These are phyloP conservation scores for Macrotis lagotis DNA, from an alignment of 2,113 vertebrate species.

Conservation along the genomic window DNA sequence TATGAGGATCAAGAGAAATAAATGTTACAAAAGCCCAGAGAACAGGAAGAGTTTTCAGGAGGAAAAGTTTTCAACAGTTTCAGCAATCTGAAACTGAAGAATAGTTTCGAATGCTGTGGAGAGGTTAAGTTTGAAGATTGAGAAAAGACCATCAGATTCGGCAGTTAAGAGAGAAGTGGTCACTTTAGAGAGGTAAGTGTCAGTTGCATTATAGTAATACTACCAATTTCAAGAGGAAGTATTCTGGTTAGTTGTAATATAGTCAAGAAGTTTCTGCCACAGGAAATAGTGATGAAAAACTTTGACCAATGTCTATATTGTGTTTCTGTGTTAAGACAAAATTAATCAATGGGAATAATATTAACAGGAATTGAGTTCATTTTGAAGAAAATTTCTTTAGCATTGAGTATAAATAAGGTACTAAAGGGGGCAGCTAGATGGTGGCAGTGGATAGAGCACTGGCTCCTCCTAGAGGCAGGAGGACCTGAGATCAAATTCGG, in stretches of 20 bases:
- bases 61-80: neutral
- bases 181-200: neutral
- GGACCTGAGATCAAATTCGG: no score
- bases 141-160: neutral
- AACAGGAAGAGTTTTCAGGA: neutral
- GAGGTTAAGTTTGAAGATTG: neutral
- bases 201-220: neutral
- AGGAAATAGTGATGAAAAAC: slow-evolving; percentile 30
- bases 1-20: neutral
- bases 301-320: slow-evolving; percentile 28
- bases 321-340: slow-evolving; percentile 30
- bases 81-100: neutral
- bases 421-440: no score
- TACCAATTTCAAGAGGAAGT: neutral
- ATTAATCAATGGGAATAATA: neutral
- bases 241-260: slow-evolving; percentile 49
- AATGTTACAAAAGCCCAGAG: neutral
- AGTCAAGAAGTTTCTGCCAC: slow-evolving; percentile 51
- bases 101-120: neutral
- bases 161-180: neutral
- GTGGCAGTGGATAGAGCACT: no score
- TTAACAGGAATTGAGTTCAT: neutral
- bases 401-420: neutral
- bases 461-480: no score
- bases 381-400: neutral